A percentile compares a stretch with the other conserved stretches of the same genome.
phyloP scores from a whole-genome alignment of 2,113 vertebrate species.

The Edolisoma coerulescens region DNA sequence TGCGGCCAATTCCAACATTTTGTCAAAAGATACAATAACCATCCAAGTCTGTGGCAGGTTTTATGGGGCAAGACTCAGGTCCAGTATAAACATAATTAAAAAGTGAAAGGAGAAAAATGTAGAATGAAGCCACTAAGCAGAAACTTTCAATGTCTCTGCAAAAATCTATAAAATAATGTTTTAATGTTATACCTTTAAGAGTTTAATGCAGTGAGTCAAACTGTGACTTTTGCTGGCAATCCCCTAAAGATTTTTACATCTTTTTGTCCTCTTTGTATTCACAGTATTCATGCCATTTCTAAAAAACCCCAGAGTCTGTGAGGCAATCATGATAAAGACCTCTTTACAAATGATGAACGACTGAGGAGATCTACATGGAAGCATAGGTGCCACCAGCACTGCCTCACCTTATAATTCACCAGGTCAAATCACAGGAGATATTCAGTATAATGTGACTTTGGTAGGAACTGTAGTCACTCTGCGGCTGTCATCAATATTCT shows the following conservation, averaged over 20 bases:
- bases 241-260: background rate
- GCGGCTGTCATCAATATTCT: background rate
- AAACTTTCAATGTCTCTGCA: background rate
- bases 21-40: background rate
- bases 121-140: background rate
- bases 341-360: background rate
- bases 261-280: background rate
- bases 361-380: background rate
- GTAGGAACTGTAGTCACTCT: background rate
- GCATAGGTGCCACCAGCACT: background rate
- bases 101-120: background rate
- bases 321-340: background rate
- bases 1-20: background rate
- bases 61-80: background rate
- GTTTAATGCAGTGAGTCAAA: background rate
- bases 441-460: background rate
- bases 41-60: background rate
- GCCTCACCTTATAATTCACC: background rate
- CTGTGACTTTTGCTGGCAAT: background rate
- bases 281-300: background rate
- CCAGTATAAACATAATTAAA: slow-evolving; percentile 17
- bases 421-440: background rate
- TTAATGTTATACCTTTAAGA: background rate
- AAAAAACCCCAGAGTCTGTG: accelerated
- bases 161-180: background rate